Conservation (phyloP, 2,797 vertebrate genomes). For the Melanotaenia boesemani region DNA sequence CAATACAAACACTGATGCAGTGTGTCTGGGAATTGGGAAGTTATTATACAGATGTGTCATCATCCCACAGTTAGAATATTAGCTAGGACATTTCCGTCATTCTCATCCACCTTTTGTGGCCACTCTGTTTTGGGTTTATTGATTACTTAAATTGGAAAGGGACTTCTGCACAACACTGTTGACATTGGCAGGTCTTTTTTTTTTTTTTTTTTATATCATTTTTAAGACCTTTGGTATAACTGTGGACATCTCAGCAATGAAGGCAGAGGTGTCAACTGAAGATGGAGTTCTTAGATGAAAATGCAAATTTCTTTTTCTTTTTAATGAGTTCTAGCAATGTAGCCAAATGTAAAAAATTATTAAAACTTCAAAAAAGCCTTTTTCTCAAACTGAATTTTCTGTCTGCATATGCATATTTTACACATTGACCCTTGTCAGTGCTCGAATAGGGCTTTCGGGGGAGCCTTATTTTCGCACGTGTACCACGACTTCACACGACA, state of each 20-base stretch:
- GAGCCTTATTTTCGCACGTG: too few species aligned
- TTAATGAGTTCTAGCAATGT: too few species aligned
- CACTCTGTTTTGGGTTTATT: neutral
- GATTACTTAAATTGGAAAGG: neutral
- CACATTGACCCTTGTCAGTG: too few species aligned
- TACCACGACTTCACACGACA: too few species aligned
- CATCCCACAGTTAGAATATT: slow-evolving; percentile 7
- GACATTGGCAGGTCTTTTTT: neutral
- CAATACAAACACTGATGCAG: slow-evolving; percentile 45
- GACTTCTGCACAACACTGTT: neutral
- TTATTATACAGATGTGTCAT: slow-evolving; percentile 16
- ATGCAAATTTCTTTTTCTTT: neutral
- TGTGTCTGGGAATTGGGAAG: slow-evolving; percentile 31
- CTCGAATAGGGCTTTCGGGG: too few species aligned
- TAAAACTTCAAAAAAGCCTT: too few species aligned
- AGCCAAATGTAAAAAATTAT: too few species aligned
- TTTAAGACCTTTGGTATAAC: neutral
- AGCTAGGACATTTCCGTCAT: slow-evolving; percentile 13
- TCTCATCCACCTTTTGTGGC: slow-evolving; percentile 1
- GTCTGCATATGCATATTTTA: too few species aligned
- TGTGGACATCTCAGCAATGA: neutral
- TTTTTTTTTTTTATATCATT: neutral
- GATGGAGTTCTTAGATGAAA: neutral
- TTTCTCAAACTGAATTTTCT: too few species aligned
- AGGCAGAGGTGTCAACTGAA: neutral